phyloP scores from a whole-genome alignment of 2,797 vertebrate species.

The Syngnathus acus region DNA sequence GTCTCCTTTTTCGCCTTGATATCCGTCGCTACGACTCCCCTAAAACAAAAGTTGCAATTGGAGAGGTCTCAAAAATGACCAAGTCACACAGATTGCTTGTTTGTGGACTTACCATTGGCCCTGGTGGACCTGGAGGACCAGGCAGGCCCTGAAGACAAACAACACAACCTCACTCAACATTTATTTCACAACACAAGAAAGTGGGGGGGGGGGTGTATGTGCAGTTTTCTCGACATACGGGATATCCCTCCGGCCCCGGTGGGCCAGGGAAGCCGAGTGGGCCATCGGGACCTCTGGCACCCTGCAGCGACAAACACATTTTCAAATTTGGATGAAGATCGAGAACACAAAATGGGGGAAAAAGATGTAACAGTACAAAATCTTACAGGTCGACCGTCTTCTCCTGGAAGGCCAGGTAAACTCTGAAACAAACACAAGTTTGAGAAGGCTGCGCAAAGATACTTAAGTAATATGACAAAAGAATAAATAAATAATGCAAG shows the following conservation, averaged over 20 bases:
- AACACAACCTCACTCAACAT: neutral
- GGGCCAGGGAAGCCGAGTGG: constrained; percentile 46
- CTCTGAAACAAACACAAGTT: constrained; percentile 48
- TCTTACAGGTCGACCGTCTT: constrained; percentile 75
- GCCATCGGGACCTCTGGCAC: constrained; percentile 52
- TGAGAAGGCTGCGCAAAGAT: neutral
- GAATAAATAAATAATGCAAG: no score
- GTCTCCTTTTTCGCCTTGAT: constrained; percentile 86
- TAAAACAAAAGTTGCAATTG: constrained; percentile 42
- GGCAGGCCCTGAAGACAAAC: constrained; percentile 68
- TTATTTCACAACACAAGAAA: neutral
- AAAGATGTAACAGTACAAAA: constrained; percentile 1
- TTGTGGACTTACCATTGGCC: constrained; percentile 73
- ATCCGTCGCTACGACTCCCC: constrained; percentile 83
- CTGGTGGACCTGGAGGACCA: constrained; percentile 77
- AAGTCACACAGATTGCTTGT: neutral
- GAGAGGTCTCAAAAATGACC: neutral
- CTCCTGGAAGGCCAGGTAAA: constrained; percentile 69
- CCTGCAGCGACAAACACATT: constrained; percentile 43
- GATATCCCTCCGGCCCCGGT: constrained; percentile 56
- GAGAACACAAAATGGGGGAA: no score
- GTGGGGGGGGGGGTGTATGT: neutral
- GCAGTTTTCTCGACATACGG: constrained; percentile 44
- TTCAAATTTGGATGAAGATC: neutral
- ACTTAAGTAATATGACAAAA: no score